Base-by-base conservation (phyloP, 2,888 invertebrate genomes). In the Alviniconcha strummeri region DNA sequence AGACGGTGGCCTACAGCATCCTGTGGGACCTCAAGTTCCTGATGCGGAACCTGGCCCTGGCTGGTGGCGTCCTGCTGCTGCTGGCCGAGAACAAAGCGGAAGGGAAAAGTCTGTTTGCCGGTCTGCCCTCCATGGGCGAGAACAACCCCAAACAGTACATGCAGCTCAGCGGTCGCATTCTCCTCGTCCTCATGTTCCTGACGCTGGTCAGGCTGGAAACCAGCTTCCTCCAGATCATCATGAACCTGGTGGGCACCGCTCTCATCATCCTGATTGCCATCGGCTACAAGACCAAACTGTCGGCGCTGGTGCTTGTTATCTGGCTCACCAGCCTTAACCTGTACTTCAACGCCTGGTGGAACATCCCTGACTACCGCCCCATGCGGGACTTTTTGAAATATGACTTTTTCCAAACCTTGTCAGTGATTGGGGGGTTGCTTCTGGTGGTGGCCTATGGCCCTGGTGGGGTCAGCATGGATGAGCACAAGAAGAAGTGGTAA, bases 311-410 rank as follows among this genome's bases (percentile, higher is more conserved):
- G 92, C 95, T 99, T 88, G 99, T 99, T 81, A 93, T 97, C 80
- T 96, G 99, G 94, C 95, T 99, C 81, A 95, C 96, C 5, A 95
- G 96, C 77, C 96, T 99, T 91, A 99, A 99, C 95, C 95, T 99
- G 89, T 99, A 98, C 94, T 97, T 99, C 94, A 99, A 99, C 94
- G 97, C 98, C 88, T 99, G 98, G 97, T 99, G 99, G 99, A 96
- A 96, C 91, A 96, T 99, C 93, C 98, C 99, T 5, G 96, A 97
- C 9, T 97, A 98, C 94, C 98, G 98, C 92, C 98, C 99, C 83
- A 96, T 99, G 90, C 95, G 99, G 94, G 99, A 99, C 95, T 99
- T 99, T 95, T 96, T 99, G 89, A 99, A 99, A 95, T 99, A 99
- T 93, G 99, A 99, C 95, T 99, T 99, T 95, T 97, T 97, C 85